phyloP scores from a whole-genome alignment of 2,113 vertebrate species.

The Collichthys lucidus region DNA sequence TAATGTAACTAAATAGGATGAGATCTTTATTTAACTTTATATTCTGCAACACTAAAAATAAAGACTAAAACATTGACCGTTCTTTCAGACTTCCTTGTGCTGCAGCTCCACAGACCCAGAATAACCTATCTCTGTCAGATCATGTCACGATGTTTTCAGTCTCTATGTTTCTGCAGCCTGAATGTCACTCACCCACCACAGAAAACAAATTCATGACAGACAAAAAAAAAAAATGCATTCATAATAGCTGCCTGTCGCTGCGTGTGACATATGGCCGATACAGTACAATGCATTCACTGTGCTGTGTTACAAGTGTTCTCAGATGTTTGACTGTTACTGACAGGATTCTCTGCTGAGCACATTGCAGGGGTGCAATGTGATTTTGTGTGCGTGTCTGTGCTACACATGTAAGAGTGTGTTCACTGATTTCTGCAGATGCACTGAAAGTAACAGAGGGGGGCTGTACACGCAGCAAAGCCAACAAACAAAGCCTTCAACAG shows the following conservation, averaged over 20 bases:
- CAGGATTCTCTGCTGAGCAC: constrained; percentile 25
- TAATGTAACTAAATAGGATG: no score
- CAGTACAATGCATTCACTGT: constrained; percentile 58
- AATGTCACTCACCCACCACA: constrained; percentile 17
- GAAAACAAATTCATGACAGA: constrained; percentile 25
- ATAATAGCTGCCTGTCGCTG: constrained; percentile 27
- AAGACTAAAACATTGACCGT: background rate
- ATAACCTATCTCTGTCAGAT: background rate
- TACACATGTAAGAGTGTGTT: background rate
- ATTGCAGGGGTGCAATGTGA: background rate
- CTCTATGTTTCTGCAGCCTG: constrained; percentile 22
- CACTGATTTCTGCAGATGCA: constrained; percentile 10
- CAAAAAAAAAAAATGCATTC: constrained; percentile 24
- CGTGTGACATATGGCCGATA: constrained; percentile 19
- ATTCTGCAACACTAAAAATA: background rate
- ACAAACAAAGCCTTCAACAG: constrained; percentile 1
- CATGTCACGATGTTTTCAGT: constrained; percentile 10
- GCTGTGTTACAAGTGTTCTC: constrained; percentile 37
- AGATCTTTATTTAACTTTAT: background rate
- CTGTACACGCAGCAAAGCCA: background rate
- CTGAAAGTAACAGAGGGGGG: background rate
- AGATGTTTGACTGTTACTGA: constrained; percentile 50
- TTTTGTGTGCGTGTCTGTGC: constrained; percentile 5
- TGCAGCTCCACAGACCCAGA: background rate
- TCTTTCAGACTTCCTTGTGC: background rate